phyloP scores from a whole-genome alignment of 2,797 vertebrate genomes.

The Lacerta viridis region DNA sequence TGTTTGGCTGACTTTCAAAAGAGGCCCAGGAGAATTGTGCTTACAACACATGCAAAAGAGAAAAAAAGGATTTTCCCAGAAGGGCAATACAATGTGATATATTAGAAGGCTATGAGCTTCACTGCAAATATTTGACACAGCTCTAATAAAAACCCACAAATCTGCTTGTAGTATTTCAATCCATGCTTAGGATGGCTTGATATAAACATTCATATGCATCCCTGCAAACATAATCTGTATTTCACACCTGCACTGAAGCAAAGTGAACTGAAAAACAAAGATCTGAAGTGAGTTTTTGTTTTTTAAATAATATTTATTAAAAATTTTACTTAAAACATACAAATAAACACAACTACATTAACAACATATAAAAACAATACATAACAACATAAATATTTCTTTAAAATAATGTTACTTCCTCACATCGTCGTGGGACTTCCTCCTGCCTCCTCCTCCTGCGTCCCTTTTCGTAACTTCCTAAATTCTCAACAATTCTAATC shows the following conservation, averaged over 20 bases:
- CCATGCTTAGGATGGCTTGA: conserved; percentile 9
- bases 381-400: no score
- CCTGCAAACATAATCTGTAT: conserved; percentile 5
- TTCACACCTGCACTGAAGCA: conserved; percentile 1
- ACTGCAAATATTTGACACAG: conserved; percentile 29
- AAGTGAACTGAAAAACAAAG: conserved; percentile 19
- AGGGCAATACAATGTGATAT: conserved; percentile 10
- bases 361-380: no score
- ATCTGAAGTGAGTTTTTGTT: not conserved
- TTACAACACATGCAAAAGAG: conserved; percentile 22
- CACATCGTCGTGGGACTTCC: no score
- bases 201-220: conserved; percentile 20
- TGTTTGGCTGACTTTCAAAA: conserved; percentile 17
- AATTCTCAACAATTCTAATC: no score
- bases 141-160: conserved; percentile 34
- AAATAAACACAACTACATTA: no score
- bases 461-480: no score
- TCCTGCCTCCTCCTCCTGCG: no score
- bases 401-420: no score
- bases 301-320: no score
- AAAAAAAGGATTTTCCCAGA: conserved; percentile 15
- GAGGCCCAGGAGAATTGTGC: conserved; percentile 17
- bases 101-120: conserved; percentile 16
- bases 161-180: conserved; percentile 29
- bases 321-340: no score